Base-by-base conservation (phyloP, 2,888 invertebrate species). In the Chirona hameri region DNA sequence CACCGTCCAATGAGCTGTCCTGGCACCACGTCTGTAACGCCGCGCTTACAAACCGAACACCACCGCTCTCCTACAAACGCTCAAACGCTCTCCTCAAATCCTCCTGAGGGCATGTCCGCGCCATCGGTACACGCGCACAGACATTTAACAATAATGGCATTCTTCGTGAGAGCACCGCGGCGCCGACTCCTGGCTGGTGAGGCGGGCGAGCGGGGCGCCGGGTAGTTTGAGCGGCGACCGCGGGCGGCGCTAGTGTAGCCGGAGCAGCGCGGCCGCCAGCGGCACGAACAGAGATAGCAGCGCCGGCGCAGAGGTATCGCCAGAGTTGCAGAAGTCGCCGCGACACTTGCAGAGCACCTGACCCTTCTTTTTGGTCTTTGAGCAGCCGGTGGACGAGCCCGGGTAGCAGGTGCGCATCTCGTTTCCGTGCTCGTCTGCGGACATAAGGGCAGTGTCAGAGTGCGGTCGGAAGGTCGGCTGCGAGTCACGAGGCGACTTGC, bases 181-280 rank as follows among this genome's bases (percentile, higher is more conserved):
- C 65, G 57, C 24, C 57, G 21, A 21, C 57, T 9, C 12, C 12
- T 5, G 12, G 27, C 18, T 24, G 24, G 24, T 57, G 57, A 57
- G 7, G 24, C 24, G 1, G 21, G 5, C 24, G 24, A 24, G 57
- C 24, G 57, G 57, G 21, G 57, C 18, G 7, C 10, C 65, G n/a
- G 65, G 65, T 24, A 24, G 60, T 60, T 60, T 0, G 60, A 27
- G 27, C 72, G 29, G 39, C 46, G 76, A 39, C 39, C 76, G n/a
- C 46, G 24, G 76, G 46, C 27, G 76, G 76, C 76, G 76, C 76
- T 76, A 76, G 39, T 46, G 24, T 76, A 76, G 76, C 24, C 76
- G 76, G 9, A 76, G 76, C 24, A 76, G 76, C 21, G 76, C 76
- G 24, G 76, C 76, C 24, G 18, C 46, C 76, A 46, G 39, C 10